phyloP scores from a whole-genome alignment of 2,797 vertebrate genomes.

The Microcaecilia unicolor region DNA sequence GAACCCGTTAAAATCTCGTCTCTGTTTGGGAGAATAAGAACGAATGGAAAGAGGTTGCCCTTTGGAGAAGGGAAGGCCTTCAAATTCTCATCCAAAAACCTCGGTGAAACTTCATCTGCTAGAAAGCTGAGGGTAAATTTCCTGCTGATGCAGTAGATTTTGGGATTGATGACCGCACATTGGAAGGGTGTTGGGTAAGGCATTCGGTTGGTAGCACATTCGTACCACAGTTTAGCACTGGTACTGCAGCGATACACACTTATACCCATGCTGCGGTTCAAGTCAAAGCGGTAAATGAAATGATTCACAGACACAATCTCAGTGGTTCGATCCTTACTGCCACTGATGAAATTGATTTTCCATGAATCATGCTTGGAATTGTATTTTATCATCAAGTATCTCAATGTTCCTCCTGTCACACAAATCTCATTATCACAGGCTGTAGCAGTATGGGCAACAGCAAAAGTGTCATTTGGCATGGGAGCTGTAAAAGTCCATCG shows the following conservation, averaged over 20 bases:
- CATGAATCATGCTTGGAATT: slow-evolving; percentile 56
- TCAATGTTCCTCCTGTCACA: slow-evolving; percentile 78
- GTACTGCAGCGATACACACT: slow-evolving; percentile 73
- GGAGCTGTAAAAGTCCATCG: slow-evolving; percentile 75
- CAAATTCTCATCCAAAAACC: slow-evolving; percentile 62
- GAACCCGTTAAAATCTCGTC: slow-evolving; percentile 58
- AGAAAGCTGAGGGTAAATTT: slow-evolving; percentile 65
- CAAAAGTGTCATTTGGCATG: slow-evolving; percentile 80
- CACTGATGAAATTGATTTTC: slow-evolving; percentile 46
- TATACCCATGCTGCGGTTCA: slow-evolving; percentile 61
- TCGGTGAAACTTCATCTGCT: slow-evolving; percentile 73
- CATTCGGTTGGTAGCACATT: slow-evolving; percentile 56
- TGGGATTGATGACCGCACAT: slow-evolving; percentile 54
- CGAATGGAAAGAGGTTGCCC: slow-evolving; percentile 69
- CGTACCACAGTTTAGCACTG: slow-evolving; percentile 75
- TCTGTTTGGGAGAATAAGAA: slow-evolving; percentile 66
- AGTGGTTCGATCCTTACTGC: slow-evolving; percentile 58
- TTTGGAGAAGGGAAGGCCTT: slow-evolving; percentile 56
- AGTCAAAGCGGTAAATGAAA: slow-evolving; percentile 84
- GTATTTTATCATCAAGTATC: slow-evolving; percentile 74
- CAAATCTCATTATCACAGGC: slow-evolving; percentile 73
- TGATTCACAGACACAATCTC: slow-evolving; percentile 68
- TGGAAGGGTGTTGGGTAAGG: slow-evolving; percentile 58
- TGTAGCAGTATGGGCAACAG: slow-evolving; percentile 76
- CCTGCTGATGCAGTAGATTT: slow-evolving; percentile 72